Base-by-base conservation (phyloP, 2,113 vertebrate species). In the Psephotus haematonotus region DNA sequence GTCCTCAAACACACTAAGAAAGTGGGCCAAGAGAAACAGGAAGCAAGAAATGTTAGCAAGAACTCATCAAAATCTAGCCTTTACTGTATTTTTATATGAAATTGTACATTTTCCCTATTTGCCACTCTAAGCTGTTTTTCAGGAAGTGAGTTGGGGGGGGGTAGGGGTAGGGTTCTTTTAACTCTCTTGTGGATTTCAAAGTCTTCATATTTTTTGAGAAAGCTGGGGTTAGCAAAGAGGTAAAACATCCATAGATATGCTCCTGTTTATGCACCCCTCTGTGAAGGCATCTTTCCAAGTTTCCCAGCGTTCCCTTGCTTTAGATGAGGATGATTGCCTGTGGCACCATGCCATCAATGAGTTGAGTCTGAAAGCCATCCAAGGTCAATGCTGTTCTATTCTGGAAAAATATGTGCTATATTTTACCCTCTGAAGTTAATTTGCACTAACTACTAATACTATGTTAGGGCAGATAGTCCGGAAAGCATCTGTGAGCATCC, bases 71-170 rank as follows among this genome's bases (percentile, higher is more conserved):
- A 88, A 71, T 25, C 6, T 35, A 64, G 11, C 2, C 78, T 69
- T 76, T 28, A 10, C 7, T 62, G 2, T 24, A n/a, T 86, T 68
- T 93, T 87, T 35, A 39, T 41, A 29, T 53, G 8, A 84, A 93
- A 44, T 53, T 8, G 8, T 33, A 9, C 1, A 0, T 31, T 69
- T 85, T 63, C 50, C 8, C 3, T 57, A 1, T 78, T 68, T 75
- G 1, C 1, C 7, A 39, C 5, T 28, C 23, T 23, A 52, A 60
- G 17, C 1, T 46, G 12, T 31, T 59, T 86, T 62, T 71, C 3
- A 17, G 20, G 1, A 2, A 10, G 4, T 2, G 14, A 4, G 4
- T 17, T 5, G 8, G 5, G 18, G 16, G 17, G 6, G 5, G 41
- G 13, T 15, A 16, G 15, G 41, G 43, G 19, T 5, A 10, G 52